Percentiles rank a stretch among this genome's conserved stretches.
phyloP scores from a whole-genome alignment of 1,140 invertebrate genomes.

The Akabosia matsudoensis region DNA sequence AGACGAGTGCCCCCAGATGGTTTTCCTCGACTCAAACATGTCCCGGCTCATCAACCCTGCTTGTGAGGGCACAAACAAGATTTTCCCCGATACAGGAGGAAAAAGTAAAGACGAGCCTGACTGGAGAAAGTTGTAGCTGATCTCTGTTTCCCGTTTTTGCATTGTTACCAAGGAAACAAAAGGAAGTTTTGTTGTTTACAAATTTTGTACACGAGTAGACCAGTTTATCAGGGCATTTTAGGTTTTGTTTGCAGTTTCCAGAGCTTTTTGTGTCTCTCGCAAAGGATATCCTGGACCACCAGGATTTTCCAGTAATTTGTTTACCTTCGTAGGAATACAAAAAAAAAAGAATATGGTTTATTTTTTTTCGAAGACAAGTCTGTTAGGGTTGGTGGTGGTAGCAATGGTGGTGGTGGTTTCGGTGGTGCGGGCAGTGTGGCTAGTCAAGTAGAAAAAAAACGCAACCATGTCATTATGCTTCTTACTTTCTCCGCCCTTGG shows the following conservation, averaged over 20 bases:
- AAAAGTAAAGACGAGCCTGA: too few relatives aligned
- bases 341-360: neutral
- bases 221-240: too few relatives aligned
- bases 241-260: neutral
- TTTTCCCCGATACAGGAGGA: too few relatives aligned
- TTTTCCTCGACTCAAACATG: neutral
- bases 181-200: too few relatives aligned
- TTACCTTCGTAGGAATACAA: neutral
- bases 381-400: neutral
- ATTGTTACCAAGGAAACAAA: too few relatives aligned
- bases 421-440: neutral
- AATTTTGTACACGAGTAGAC: too few relatives aligned
- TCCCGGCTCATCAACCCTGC: conserved; percentile 5
- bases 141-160: too few relatives aligned
- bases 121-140: too few relatives aligned
- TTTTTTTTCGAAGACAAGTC: neutral
- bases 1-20: neutral
- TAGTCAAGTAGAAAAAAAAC: neutral
- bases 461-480: neutral
- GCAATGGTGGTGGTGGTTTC: neutral
- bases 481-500: neutral
- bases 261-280: neutral
- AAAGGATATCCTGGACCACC: too few relatives aligned
- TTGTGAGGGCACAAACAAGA: too few relatives aligned
- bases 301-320: too few relatives aligned